phyloP scores from a whole-genome alignment of 1,140 invertebrate genomes.

The Pomacea maculata region DNA sequence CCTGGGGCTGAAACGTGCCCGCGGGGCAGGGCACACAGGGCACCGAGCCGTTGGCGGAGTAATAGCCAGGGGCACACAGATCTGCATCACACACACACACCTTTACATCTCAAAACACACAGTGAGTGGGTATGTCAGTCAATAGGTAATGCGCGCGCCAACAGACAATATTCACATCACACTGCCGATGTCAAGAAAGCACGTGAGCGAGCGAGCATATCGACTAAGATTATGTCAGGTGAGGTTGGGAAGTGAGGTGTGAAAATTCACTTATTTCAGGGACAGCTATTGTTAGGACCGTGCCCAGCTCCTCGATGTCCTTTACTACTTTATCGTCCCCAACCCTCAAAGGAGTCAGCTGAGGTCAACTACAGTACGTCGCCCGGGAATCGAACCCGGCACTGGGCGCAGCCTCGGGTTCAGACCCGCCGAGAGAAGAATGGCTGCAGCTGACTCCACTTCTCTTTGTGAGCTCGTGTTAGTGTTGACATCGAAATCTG shows the following conservation, averaged over 20 bases:
- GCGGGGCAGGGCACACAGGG: slow-evolving; percentile 88
- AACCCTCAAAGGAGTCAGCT: no score
- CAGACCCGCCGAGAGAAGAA: no score
- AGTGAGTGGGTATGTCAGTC: neutral
- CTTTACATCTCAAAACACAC: neutral
- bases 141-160: neutral
- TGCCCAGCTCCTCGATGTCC: no score
- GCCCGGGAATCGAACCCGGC: no score
- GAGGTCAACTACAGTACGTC: no score
- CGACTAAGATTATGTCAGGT: neutral
- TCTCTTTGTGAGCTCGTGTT: no score
- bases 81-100: slow-evolving; percentile 63
- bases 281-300: neutral
- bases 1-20: slow-evolving; percentile 77
- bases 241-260: neutral
- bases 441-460: no score
- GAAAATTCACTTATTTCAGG: neutral
- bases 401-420: no score
- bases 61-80: slow-evolving; percentile 89
- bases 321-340: no score
- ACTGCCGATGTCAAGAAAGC: neutral
- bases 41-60: slow-evolving; percentile 83
- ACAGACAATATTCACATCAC: neutral
- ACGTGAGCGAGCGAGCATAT: neutral
- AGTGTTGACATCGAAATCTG: no score